A percentile compares a stretch with the other conserved stretches of the same genome.
Conservation (phyloP, 2,797 vertebrate species). For the Sebastes kiyomatsui region DNA sequence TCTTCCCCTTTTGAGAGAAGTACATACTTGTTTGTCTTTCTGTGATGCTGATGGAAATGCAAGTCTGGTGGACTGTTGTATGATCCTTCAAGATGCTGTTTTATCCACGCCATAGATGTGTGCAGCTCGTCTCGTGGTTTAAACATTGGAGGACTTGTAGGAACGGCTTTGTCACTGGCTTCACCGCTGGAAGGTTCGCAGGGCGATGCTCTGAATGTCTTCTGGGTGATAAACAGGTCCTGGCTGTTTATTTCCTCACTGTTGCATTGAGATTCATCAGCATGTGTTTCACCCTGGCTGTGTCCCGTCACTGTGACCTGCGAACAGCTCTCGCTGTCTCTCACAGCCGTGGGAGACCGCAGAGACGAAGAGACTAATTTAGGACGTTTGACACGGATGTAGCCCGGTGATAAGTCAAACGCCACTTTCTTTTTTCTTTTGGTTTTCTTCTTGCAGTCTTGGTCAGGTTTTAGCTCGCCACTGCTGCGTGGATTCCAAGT, state of each 20-base stretch:
- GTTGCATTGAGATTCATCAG: conserved; percentile 53
- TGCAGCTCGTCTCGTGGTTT: background rate
- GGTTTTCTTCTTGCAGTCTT: conserved; percentile 30
- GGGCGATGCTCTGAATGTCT: conserved; percentile 65
- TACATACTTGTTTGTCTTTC: background rate
- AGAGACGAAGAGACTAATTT: background rate
- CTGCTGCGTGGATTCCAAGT: background rate
- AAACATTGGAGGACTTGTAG: background rate
- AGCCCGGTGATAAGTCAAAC: conserved; percentile 60
- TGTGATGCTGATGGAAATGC: background rate
- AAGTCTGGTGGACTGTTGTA: background rate
- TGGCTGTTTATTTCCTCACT: conserved; percentile 80
- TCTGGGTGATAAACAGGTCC: conserved; percentile 87
- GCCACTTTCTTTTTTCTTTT: conserved; percentile 72
- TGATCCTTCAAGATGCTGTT: background rate
- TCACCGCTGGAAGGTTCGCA: conserved; percentile 60
- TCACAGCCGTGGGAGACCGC: background rate
- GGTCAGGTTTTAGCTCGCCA: background rate
- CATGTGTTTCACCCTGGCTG: background rate
- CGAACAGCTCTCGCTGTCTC: background rate
- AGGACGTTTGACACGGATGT: conserved; percentile 36
- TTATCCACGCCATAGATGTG: background rate
- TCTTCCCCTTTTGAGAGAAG: background rate
- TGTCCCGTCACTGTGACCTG: background rate
- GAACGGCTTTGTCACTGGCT: conserved; percentile 6